A percentile compares a stretch with the other conserved stretches of the same genome.
These are phyloP conservation scores for Martes martes DNA, from an alignment of 2,113 vertebrate genomes.

Conservation along the genomic window DNA sequence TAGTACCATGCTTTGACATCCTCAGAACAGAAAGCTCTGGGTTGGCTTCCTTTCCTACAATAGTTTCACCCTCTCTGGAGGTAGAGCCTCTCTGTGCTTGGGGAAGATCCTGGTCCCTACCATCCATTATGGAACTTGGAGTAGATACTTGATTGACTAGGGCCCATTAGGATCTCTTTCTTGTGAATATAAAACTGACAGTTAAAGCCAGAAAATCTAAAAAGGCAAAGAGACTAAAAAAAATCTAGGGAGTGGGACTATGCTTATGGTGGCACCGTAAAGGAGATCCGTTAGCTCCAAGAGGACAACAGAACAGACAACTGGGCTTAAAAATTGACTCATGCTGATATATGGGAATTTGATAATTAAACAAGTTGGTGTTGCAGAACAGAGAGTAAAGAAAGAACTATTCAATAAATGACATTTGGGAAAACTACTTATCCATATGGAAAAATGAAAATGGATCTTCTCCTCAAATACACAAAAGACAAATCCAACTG, in stretches of 20 bases:
- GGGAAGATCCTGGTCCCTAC: neutral
- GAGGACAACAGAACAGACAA: neutral
- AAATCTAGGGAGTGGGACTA: neutral
- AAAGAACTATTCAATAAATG: neutral
- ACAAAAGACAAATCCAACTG: neutral
- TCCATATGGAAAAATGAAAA: neutral
- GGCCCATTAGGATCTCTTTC: neutral
- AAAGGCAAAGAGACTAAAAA: neutral
- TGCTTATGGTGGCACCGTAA: neutral
- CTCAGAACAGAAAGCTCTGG: neutral
- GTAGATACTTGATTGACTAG: neutral
- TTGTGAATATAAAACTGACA: neutral
- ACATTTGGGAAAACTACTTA: neutral
- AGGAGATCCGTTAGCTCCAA: neutral
- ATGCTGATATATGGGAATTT: neutral
- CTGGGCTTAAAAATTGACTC: neutral
- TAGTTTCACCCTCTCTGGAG: neutral
- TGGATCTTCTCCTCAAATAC: neutral
- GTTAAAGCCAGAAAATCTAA: constrained; percentile 15
- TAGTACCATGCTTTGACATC: neutral
- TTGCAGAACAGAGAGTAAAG: neutral
- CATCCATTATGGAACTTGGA: neutral
- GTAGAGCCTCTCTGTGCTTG: neutral
- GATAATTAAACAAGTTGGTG: neutral
- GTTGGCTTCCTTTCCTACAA: neutral